Conservation (phyloP, 2,113 vertebrate species). For the Esox niger region DNA sequence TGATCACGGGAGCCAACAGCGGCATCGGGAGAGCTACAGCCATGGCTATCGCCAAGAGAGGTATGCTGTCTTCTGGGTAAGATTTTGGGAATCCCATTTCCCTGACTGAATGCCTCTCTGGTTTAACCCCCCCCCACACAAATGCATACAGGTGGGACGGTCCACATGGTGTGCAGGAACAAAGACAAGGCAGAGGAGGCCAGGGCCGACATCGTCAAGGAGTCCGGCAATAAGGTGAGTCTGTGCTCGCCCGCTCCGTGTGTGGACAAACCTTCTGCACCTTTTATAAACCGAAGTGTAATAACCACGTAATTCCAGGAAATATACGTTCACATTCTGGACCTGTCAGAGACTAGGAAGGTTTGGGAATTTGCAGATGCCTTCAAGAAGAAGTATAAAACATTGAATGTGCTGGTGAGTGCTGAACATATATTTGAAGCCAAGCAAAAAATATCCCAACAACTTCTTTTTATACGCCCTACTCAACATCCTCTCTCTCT, state of each 20-base stretch:
- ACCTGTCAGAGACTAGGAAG: conserved; percentile 74
- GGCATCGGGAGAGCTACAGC: conserved; percentile 75
- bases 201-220: conserved; percentile 74
- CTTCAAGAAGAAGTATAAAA: conserved; percentile 76
- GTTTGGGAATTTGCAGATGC: conserved; percentile 77
- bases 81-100: too few species aligned
- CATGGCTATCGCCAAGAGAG: conserved; percentile 75
- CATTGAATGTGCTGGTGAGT: conserved; percentile 76
- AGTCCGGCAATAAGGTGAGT: conserved; percentile 74
- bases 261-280: neutral
- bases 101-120: neutral
- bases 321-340: conserved; percentile 74
- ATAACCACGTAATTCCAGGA: conserved; percentile 58
- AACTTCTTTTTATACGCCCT: neutral
- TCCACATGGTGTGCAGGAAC: conserved; percentile 81
- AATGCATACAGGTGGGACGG: conserved; percentile 64
- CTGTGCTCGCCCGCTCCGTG: neutral
- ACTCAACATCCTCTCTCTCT: neutral
- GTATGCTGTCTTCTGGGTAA: conserved; percentile 37
- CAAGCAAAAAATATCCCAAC: neutral
- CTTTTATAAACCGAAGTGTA: neutral
- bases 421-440: neutral
- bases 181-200: conserved; percentile 78
- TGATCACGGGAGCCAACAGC: conserved; percentile 79
- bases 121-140: neutral